phyloP scores from a whole-genome alignment of 30 jellyfish, hydroid and myxozoan species.

The Pelagia noctiluca region DNA sequence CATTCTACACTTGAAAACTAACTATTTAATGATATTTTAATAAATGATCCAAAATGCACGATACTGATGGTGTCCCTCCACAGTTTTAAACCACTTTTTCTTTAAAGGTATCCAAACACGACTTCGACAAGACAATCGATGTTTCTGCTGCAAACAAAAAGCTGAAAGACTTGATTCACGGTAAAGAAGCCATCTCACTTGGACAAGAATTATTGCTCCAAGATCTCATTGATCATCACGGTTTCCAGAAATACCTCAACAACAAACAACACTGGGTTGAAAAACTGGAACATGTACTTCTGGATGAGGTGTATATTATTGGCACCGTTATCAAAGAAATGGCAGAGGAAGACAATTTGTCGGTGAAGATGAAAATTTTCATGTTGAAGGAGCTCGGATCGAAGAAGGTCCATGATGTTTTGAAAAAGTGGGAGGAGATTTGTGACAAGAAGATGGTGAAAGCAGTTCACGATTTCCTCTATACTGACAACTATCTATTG shows the following conservation, averaged over 20 bases:
- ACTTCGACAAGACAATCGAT: slow-evolving; percentile 37
- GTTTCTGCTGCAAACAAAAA: slow-evolving; percentile 20
- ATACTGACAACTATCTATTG: slow-evolving; percentile 8
- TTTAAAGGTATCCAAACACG: no score
- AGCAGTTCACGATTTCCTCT: slow-evolving; percentile 29
- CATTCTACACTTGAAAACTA: no score
- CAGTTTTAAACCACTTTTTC: no score
- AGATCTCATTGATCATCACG: no score
- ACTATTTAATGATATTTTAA: no score
- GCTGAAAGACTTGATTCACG: background rate
- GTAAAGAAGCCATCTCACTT: slow-evolving; percentile 2
- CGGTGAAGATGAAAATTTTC: slow-evolving; percentile 49
- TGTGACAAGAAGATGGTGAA: slow-evolving; percentile 27
- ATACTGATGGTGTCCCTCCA: no score
- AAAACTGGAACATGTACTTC: slow-evolving; percentile 47
- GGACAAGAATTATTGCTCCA: no score
- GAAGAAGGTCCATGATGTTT: slow-evolving; percentile 10
- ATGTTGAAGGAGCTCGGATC: slow-evolving; percentile 46
- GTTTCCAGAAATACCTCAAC: slow-evolving; percentile 29
- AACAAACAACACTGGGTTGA: slow-evolving; percentile 27
- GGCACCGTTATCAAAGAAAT: slow-evolving; percentile 55
- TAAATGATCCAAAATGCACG: no score
- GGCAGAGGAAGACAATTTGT: slow-evolving; percentile 14
- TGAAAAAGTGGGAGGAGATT: slow-evolving; percentile 38
- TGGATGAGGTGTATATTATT: slow-evolving; percentile 43